Evolutionary conservation across 1,140 invertebrate genomes (phyloP).

Genomic region (Phortica variegata): DNA sequence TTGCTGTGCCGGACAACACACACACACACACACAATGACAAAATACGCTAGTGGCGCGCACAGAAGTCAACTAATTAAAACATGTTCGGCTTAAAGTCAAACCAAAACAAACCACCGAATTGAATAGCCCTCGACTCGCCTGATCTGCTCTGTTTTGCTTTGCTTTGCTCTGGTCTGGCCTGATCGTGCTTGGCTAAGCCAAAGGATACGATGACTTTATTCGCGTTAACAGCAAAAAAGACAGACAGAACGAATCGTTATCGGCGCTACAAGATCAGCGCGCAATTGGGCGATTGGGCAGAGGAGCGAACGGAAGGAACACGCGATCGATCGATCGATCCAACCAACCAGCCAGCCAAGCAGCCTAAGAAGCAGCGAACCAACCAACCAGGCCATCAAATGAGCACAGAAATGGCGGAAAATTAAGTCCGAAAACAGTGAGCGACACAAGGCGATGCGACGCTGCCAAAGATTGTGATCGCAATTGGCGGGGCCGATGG

Average conservation of each 20-base stretch:
- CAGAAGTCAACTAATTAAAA: conserved; percentile 31
- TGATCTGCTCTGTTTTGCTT: not conserved
- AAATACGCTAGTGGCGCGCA: too few species aligned
- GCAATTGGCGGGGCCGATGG: not conserved
- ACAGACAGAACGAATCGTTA: conserved; percentile 13
- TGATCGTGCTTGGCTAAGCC: not conserved
- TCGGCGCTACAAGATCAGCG: conserved; percentile 36
- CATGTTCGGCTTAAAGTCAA: too few species aligned
- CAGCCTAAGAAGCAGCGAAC: too few species aligned
- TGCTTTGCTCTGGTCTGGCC: not conserved
- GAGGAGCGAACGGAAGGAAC: too few species aligned
- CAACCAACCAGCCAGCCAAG: too few species aligned
- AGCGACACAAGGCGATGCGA: too few species aligned
- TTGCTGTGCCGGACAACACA: too few species aligned
- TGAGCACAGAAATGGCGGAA: conserved; percentile 51
- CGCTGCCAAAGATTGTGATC: not conserved
- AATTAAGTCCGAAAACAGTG: conserved; percentile 43
- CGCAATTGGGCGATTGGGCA: too few species aligned
- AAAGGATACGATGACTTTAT: conserved; percentile 31
- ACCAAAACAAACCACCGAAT: too few species aligned
- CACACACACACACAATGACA: too few species aligned
- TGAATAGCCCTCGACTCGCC: conserved; percentile 24
- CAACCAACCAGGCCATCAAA: conserved; percentile 25
- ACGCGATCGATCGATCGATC: too few species aligned
- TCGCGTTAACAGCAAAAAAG: conserved; percentile 11